Percentiles rank a stretch among this genome's conserved stretches.
Conservation (phyloP, 2,888 invertebrate species). For the Drosophila austrosaltans region DNA sequence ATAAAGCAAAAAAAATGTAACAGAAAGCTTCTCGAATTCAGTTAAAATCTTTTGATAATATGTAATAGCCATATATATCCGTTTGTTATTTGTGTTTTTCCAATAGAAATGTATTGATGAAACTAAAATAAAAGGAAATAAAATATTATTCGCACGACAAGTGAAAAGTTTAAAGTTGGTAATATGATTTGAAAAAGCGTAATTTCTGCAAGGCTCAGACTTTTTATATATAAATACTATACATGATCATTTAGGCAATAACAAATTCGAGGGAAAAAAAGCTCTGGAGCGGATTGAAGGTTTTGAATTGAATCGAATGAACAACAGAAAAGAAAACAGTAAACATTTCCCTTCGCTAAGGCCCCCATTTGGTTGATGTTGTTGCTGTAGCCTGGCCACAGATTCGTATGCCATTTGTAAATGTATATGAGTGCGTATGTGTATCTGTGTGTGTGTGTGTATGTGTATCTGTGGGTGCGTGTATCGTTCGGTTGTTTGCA, state of each 20-base stretch:
- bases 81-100: too few relatives aligned
- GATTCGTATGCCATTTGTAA: conserved; percentile 13
- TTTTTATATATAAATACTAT: conserved; percentile 63
- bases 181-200: too few relatives aligned
- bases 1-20: too few relatives aligned
- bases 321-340: conserved; percentile 27
- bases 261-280: conserved; percentile 28
- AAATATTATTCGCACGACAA: too few relatives aligned
- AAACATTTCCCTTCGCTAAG: not conserved
- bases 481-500: conserved; percentile 53
- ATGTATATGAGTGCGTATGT: conserved; percentile 10
- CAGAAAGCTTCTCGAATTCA: too few relatives aligned
- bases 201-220: not conserved
- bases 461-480: conserved; percentile 33
- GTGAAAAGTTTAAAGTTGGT: too few relatives aligned
- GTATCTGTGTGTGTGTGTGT: conserved; percentile 14
- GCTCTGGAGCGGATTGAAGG: not conserved
- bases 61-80: too few relatives aligned
- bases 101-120: too few relatives aligned
- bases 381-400: not conserved
- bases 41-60: too few relatives aligned
- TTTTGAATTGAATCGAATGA: conserved; percentile 7
- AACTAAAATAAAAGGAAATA: too few relatives aligned
- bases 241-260: conserved; percentile 68
- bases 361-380: not conserved